Conservation (phyloP, 2,888 invertebrate genomes). For the Hirtodrosophila alboralis region DNA sequence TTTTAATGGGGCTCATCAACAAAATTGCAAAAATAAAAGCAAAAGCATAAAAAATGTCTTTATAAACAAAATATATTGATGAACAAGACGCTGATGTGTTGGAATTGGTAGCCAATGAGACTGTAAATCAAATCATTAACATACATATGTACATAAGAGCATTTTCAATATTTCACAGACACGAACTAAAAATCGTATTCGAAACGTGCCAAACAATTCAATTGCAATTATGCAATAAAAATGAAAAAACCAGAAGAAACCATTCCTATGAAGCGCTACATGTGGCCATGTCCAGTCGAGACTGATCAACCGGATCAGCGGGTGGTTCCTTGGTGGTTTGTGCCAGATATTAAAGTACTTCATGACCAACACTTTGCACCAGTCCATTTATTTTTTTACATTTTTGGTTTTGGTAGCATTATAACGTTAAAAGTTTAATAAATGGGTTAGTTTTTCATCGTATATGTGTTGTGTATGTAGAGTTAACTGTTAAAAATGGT, state of each 20-base stretch:
- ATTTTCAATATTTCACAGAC: slow-evolving; percentile 31
- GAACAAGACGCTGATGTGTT: slow-evolving; percentile 36
- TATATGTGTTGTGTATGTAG: slow-evolving; percentile 50
- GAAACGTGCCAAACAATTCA: slow-evolving; percentile 73
- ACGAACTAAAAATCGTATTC: slow-evolving; percentile 45
- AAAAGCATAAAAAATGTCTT: slow-evolving; percentile 41
- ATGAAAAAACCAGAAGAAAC: slow-evolving; percentile 38
- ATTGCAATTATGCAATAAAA: slow-evolving; percentile 79
- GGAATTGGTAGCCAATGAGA: slow-evolving; percentile 37
- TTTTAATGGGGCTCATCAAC: slow-evolving; percentile 46
- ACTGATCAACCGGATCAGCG: slow-evolving; percentile 72
- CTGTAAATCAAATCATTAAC: slow-evolving; percentile 66
- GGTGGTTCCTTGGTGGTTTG: slow-evolving; percentile 41
- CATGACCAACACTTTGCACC: slow-evolving; percentile 54
- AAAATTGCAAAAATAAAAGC: slow-evolving; percentile 18
- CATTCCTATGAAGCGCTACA: slow-evolving; percentile 59
- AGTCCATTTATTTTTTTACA: slow-evolving; percentile 14
- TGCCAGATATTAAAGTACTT: slow-evolving; percentile 66
- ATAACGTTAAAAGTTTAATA: slow-evolving; percentile 52
- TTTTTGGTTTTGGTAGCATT: slow-evolving; percentile 27
- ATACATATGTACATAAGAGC: too few relatives aligned
- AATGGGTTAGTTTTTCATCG: slow-evolving; percentile 40
- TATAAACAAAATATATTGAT: slow-evolving; percentile 43
- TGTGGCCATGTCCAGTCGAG: slow-evolving; percentile 64
- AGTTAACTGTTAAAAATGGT: slow-evolving; percentile 52